phyloP scores from a whole-genome alignment of 2,888 invertebrate species.

The Dryobotodes eremita region DNA sequence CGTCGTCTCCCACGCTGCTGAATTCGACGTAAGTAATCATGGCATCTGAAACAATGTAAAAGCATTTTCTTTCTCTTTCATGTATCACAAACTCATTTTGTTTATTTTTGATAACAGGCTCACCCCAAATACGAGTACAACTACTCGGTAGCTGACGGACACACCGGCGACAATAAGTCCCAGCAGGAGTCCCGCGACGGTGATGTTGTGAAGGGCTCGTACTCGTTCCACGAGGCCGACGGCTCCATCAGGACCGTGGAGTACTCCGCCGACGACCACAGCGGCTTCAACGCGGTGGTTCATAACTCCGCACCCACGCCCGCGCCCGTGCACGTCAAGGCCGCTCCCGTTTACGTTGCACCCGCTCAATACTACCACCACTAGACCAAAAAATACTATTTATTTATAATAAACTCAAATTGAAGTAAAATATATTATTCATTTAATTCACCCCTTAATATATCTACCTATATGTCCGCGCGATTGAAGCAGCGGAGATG shows the following conservation, averaged over 20 bases:
- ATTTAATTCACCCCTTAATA: not conserved
- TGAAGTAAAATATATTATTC: not conserved
- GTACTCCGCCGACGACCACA: conserved; percentile 87
- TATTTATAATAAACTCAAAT: conserved; percentile 36
- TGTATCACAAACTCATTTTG: conserved; percentile 69
- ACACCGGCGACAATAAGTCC: conserved; percentile 89
- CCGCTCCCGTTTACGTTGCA: conserved; percentile 60
- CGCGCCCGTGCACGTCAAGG: conserved; percentile 60
- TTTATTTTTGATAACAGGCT: conserved; percentile 68
- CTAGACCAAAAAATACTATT: conserved; percentile 29
- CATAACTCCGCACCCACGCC: conserved; percentile 77
- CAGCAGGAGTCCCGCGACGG: conserved; percentile 88
- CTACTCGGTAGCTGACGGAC: conserved; percentile 89
- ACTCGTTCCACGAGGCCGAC: conserved; percentile 88
- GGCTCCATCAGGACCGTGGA: conserved; percentile 88
- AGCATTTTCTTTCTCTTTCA: not conserved
- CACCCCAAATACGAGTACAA: conserved; percentile 85
- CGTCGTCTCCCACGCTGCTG: conserved; percentile 62
- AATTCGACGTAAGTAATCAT: conserved; percentile 43
- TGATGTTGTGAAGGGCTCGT: conserved; percentile 87
- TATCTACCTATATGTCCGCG: not conserved
- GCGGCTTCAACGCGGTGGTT: conserved; percentile 83
- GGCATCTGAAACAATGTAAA: not conserved
- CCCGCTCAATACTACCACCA: no score
- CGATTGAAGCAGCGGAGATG: not conserved